Evolutionary conservation across 2,113 vertebrate genomes (phyloP).

Genomic region (Athene noctua): DNA sequence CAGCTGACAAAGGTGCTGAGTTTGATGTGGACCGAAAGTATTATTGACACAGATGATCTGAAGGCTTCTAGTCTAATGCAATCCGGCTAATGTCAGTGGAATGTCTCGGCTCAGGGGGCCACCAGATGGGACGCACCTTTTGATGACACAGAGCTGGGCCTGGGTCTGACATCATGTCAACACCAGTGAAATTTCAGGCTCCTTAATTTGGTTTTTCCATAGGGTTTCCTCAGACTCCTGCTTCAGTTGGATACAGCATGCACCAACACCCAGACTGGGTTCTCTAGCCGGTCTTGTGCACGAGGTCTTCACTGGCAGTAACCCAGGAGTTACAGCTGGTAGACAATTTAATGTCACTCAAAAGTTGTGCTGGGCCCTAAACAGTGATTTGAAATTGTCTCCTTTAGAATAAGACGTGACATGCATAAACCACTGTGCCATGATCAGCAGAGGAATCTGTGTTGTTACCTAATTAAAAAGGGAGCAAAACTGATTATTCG

Average conservation of each 20-base stretch:
- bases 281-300: background rate
- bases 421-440: background rate
- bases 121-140: background rate
- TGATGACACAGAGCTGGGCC: background rate
- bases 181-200: background rate
- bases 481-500: constrained; percentile 40
- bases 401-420: background rate
- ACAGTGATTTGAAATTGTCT: background rate
- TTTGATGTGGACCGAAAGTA: background rate
- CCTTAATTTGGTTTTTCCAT: background rate
- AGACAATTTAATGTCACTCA: background rate
- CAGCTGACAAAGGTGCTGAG: background rate
- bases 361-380: background rate
- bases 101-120: background rate
- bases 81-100: background rate
- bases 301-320: background rate
- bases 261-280: background rate
- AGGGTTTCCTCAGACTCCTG: background rate
- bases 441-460: constrained; percentile 24
- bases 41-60: background rate
- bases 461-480: constrained; percentile 57
- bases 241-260: background rate
- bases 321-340: background rate
- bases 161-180: background rate
- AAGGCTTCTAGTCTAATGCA: background rate